A percentile compares a stretch with the other conserved stretches of the same genome.
Conservation (phyloP, 1,140 invertebrate species). For the Atta colombica region DNA sequence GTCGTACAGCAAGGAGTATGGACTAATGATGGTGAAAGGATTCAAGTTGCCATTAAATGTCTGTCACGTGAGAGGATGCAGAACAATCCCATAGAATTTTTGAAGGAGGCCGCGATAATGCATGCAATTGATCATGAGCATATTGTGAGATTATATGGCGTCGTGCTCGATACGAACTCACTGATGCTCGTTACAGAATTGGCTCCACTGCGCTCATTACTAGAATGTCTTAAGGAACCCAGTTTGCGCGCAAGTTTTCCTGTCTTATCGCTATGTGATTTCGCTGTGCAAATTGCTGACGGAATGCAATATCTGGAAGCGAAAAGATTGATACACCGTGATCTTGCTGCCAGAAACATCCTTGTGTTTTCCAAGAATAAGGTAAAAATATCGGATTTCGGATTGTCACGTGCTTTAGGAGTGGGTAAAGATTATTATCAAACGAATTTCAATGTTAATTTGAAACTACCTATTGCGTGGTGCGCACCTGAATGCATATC, state of each 20-base stretch:
- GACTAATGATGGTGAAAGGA: slow-evolving; percentile 97
- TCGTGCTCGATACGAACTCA: slow-evolving; percentile 97
- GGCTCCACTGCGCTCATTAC: slow-evolving; percentile 96
- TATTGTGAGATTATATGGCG: slow-evolving; percentile 98
- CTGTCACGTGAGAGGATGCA: slow-evolving; percentile 97
- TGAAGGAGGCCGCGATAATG: slow-evolving; percentile 99
- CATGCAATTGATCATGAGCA: slow-evolving; percentile 98
- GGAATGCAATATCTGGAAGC: slow-evolving; percentile 98
- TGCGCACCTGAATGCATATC: slow-evolving; percentile 99
- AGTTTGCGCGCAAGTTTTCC: slow-evolving; percentile 95
- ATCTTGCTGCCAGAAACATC: slow-evolving; percentile 98
- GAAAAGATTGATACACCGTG: slow-evolving; percentile 97
- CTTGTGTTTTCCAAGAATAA: slow-evolving; percentile 98
- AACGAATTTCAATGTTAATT: slow-evolving; percentile 99
- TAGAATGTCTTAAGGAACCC: slow-evolving; percentile 98
- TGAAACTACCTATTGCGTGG: slow-evolving; percentile 99
- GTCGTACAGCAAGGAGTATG: slow-evolving; percentile 99
- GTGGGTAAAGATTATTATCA: slow-evolving; percentile 99
- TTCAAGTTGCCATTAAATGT: slow-evolving; percentile 99
- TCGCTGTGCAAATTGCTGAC: slow-evolving; percentile 97
- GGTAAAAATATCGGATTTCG: slow-evolving; percentile 99
- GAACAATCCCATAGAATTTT: slow-evolving; percentile 97
- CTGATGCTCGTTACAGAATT: slow-evolving; percentile 99
- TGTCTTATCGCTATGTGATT: slow-evolving; percentile 95
- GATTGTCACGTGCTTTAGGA: slow-evolving; percentile 97